A percentile compares a stretch with the other conserved stretches of the same genome.
These are phyloP conservation scores for Zapornia atra DNA, from an alignment of 2,113 vertebrate species.

Conservation along the genomic window DNA sequence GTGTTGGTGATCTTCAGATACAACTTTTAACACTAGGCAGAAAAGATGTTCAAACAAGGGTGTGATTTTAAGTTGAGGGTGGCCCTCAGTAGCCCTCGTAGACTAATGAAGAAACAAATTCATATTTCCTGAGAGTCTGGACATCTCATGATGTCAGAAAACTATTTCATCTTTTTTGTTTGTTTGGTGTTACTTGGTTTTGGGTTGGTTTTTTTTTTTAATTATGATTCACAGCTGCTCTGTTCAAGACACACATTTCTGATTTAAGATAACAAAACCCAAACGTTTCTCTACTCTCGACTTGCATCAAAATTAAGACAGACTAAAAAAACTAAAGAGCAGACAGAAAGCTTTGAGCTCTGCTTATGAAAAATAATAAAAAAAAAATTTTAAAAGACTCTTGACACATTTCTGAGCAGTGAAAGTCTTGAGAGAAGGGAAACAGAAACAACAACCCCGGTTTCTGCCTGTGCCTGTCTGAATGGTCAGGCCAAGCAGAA, in stretches of 20 bases:
- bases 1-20: neutral
- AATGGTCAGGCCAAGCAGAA: conserved; percentile 7
- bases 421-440: conserved; percentile 15
- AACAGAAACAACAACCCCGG: neutral
- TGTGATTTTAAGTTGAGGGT: neutral
- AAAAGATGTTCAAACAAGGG: neutral
- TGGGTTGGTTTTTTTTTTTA: neutral
- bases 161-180: neutral
- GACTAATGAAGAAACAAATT: neutral
- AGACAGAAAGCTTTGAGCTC: conserved; percentile 1
- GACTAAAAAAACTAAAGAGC: neutral
- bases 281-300: neutral
- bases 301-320: neutral
- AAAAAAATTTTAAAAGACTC: neutral
- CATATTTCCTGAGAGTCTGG: neutral
- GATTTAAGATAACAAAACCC: neutral
- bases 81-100: neutral
- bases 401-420: neutral
- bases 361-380: neutral
- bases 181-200: too few species aligned
- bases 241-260: neutral
- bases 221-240: neutral
- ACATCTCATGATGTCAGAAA: neutral
- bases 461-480: neutral
- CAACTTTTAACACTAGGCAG: neutral